phyloP scores from a whole-genome alignment of 2,113 vertebrate species.

The Coptodon rendalli region DNA sequence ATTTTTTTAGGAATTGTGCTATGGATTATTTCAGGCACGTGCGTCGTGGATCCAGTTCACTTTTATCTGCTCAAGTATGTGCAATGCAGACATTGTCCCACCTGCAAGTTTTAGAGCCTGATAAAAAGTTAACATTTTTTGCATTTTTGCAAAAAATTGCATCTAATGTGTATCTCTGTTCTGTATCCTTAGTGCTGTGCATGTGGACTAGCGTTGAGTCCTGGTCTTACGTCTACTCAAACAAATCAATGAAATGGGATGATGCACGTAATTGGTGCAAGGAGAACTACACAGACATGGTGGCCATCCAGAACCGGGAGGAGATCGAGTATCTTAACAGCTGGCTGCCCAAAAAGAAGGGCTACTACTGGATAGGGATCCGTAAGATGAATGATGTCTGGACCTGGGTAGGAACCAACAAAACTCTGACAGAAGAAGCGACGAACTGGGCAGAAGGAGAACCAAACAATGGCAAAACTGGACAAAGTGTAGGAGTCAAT shows the following conservation, averaged over 20 bases:
- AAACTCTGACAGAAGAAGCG: constrained; percentile 72
- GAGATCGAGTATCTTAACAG: constrained; percentile 81
- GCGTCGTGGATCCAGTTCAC: constrained; percentile 2
- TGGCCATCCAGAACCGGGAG: constrained; percentile 89
- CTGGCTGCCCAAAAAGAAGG: constrained; percentile 37
- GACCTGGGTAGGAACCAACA: constrained; percentile 92
- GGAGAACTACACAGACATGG: constrained; percentile 80
- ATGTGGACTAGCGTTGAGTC: constrained; percentile 55
- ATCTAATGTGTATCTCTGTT: not conserved
- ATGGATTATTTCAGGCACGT: not conserved
- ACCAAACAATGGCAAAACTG: constrained; percentile 77
- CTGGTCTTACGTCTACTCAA: constrained; percentile 80
- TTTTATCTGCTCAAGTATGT: constrained; percentile 50
- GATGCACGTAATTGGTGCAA: constrained; percentile 76
- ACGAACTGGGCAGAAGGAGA: constrained; percentile 84
- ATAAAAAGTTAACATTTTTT: not conserved
- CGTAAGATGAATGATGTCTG: constrained; percentile 75
- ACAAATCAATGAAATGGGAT: constrained; percentile 67
- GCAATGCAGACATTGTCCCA: not conserved
- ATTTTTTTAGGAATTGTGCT: not conserved
- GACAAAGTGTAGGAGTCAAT: accelerated
- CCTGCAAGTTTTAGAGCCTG: not conserved
- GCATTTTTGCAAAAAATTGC: not conserved
- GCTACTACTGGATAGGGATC: constrained; percentile 91
- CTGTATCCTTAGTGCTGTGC: constrained; percentile 57